Percentiles rank a stretch among this genome's conserved stretches.
phyloP scores from a whole-genome alignment of 2,888 invertebrate species.

The Tetropium fuscum region DNA sequence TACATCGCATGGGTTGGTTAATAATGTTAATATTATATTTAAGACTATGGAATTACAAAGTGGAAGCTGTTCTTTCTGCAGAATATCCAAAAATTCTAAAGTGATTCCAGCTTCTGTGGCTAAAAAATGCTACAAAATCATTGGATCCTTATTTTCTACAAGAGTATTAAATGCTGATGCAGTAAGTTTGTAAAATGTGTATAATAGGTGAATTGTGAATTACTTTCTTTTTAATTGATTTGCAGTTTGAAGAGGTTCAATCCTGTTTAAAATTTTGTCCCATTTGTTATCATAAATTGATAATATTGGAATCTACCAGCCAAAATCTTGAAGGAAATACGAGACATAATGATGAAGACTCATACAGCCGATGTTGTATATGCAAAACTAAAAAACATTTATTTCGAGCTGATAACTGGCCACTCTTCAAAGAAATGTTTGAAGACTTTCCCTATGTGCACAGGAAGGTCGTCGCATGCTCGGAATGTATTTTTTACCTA shows the following conservation, averaged over 20 bases:
- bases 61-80: constrained; percentile 11
- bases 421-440: background rate
- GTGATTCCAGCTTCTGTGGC: background rate
- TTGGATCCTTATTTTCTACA: constrained; percentile 6
- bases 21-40: too few relatives aligned
- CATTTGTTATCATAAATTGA: constrained; percentile 12
- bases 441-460: background rate
- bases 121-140: constrained; percentile 1
- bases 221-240: background rate
- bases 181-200: background rate
- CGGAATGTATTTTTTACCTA: constrained; percentile 14
- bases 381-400: constrained; percentile 8
- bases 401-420: constrained; percentile 7
- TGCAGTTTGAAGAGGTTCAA: constrained; percentile 6
- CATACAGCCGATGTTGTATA: background rate
- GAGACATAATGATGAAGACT: background rate
- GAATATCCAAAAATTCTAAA: background rate
- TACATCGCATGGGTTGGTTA: background rate
- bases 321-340: background rate
- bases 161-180: background rate
- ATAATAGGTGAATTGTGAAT: background rate
- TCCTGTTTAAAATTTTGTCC: constrained; percentile 3
- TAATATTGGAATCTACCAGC: background rate
- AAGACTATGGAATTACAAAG: constrained; percentile 14
- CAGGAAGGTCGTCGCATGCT: background rate